These are phyloP conservation scores for Lycopodina hypogea DNA, from an alignment of 37 sponge, comb jelly and placozoan genomes.

Conservation along the genomic window DNA sequence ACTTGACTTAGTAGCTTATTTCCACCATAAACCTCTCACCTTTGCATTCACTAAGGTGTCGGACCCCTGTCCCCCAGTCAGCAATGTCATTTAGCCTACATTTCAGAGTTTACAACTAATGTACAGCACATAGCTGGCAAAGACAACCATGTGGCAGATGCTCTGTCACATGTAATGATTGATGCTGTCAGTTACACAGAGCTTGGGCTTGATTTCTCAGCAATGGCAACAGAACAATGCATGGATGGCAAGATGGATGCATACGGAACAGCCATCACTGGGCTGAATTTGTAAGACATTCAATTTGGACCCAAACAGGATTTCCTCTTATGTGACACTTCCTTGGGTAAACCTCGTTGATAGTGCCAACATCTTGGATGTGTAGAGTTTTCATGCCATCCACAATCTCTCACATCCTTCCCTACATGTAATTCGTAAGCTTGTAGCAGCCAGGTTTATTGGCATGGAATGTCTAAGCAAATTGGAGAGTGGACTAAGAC, in stretches of 20 bases:
- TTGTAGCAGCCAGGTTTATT: too few relatives aligned
- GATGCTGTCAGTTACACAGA: not conserved
- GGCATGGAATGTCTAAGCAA: too few relatives aligned
- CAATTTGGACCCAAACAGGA: too few relatives aligned
- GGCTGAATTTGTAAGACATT: too few relatives aligned
- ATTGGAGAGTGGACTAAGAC: too few relatives aligned
- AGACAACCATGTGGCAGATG: not conserved
- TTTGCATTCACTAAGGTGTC: not conserved
- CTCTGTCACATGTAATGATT: not conserved
- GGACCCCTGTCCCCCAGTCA: slow-evolving; percentile 11
- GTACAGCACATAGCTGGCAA: not conserved
- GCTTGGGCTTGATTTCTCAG: not conserved
- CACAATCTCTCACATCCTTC: too few relatives aligned
- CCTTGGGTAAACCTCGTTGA: too few relatives aligned
- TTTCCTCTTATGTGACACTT: too few relatives aligned
- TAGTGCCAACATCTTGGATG: slow-evolving; percentile 26
- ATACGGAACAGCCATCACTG: not conserved
- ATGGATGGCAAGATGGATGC: not conserved
- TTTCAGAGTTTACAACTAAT: not conserved
- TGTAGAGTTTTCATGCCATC: slow-evolving; percentile 19
- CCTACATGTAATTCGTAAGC: too few relatives aligned
- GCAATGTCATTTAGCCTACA: slow-evolving; percentile 19
- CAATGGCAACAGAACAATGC: not conserved
- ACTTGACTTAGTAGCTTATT: slow-evolving; percentile 16
- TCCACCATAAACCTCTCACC: slow-evolving; percentile 43